Evolutionary conservation across 2,113 vertebrate species (phyloP).

Genomic region (Sitta europaea): DNA sequence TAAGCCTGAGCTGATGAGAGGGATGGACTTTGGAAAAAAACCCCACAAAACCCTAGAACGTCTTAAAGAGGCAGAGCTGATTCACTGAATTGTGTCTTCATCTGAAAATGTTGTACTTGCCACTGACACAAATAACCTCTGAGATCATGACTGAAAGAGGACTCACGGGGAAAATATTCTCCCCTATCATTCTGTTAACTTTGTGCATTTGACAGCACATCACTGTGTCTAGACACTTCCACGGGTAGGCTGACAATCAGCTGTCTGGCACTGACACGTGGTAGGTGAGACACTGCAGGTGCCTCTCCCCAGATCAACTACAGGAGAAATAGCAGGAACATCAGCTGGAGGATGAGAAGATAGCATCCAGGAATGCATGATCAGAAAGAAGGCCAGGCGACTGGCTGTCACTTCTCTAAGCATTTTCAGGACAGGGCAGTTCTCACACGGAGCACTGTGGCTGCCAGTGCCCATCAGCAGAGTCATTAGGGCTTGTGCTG

Average conservation of each 20-base stretch:
- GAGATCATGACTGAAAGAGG: neutral
- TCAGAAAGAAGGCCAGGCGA: neutral
- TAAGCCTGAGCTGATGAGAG: neutral
- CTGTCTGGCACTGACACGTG: conserved; percentile 1
- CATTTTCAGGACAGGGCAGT: neutral
- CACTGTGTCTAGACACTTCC: neutral
- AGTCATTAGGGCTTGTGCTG: neutral
- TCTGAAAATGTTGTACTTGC: neutral
- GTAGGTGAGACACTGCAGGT: neutral
- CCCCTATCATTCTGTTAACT: conserved; percentile 7
- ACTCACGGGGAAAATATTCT: neutral
- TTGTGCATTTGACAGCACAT: conserved; percentile 17
- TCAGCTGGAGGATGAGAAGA: neutral
- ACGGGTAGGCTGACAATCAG: neutral
- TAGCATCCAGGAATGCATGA: neutral
- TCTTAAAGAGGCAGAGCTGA: neutral
- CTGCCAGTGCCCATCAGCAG: neutral
- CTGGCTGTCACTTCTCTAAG: neutral
- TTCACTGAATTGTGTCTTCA: neutral
- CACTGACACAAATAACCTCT: neutral
- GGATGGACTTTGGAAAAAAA: neutral
- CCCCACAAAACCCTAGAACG: neutral
- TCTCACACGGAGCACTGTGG: accelerated
- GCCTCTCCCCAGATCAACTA: neutral
- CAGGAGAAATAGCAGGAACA: neutral